These are phyloP conservation scores for Campopleginae sp. DNA, from an alignment of 2,888 invertebrate species.

Conservation along the genomic window DNA sequence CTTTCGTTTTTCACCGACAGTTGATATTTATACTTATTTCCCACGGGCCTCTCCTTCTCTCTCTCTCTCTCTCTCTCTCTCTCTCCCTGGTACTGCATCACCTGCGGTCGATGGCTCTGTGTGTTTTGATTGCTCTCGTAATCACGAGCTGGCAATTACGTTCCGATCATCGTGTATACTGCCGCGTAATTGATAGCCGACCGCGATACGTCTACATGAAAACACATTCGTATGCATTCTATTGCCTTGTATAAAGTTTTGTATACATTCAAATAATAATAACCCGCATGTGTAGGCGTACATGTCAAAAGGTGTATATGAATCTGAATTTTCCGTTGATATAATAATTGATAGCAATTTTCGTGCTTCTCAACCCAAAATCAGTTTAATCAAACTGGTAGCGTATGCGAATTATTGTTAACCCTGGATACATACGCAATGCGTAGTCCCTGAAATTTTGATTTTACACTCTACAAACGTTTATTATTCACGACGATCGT, in stretches of 20 bases:
- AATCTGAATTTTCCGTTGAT: not conserved
- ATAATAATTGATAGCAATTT: not conserved
- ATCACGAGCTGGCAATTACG: slow-evolving; percentile 57
- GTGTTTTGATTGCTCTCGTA: slow-evolving; percentile 52
- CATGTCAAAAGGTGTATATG: not conserved
- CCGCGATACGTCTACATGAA: slow-evolving; percentile 4
- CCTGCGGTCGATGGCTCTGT: slow-evolving; percentile 36
- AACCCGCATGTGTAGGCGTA: not conserved
- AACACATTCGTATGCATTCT: not conserved
- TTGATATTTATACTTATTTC: slow-evolving; percentile 53
- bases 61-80: slow-evolving; percentile 12
- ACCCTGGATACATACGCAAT: not conserved
- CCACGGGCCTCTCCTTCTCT: slow-evolving; percentile 41
- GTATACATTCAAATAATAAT: not conserved
- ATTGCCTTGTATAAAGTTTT: not conserved
- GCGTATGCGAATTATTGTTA: not conserved
- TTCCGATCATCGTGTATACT: slow-evolving; percentile 37
- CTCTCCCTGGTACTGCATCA: slow-evolving; percentile 23
- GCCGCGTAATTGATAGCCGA: slow-evolving; percentile 56
- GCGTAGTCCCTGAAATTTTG: not conserved
- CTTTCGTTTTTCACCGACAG: slow-evolving; percentile 52
- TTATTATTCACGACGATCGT: not conserved
- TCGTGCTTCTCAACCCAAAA: not conserved
- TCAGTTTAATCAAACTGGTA: not conserved
- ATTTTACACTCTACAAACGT: not conserved